A percentile compares a stretch with the other conserved stretches of the same genome.
These are phyloP conservation scores for Heterodera schachtii DNA, from an alignment of 1,140 invertebrate genomes.

Conservation along the genomic window DNA sequence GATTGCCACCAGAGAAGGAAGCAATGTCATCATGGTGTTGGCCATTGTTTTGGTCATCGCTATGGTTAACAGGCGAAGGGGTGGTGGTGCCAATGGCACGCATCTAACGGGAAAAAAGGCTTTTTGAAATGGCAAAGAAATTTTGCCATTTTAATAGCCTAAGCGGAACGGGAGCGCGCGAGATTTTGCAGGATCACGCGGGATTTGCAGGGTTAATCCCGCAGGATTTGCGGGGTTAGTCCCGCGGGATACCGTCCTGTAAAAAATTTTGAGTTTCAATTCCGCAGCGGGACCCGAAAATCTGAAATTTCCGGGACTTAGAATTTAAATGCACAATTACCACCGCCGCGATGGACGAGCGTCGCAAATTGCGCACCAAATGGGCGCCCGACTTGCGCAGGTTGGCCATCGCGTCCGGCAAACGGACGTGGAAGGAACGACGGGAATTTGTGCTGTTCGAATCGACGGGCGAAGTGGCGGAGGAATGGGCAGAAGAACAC, in stretches of 20 bases:
- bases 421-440: conserved; percentile 12
- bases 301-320: no score
- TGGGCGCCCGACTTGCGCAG: conserved; percentile 25
- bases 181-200: no score
- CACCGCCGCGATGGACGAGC: conserved; percentile 16
- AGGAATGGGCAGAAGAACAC: neutral
- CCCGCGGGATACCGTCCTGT: no score
- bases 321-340: neutral
- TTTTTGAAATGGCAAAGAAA: neutral
- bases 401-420: conserved; percentile 12
- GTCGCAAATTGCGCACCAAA: conserved; percentile 25
- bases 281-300: no score
- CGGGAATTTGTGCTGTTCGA: conserved; percentile 11
- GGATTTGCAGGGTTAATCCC: no score
- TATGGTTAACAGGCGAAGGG: neutral
- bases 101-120: conserved; percentile 5
- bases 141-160: no score
- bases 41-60: no score
- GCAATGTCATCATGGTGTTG: neutral
- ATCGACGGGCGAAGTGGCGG: conserved; percentile 11
- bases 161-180: no score
- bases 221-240: no score
- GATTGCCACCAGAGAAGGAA: neutral
- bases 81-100: neutral
- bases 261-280: no score